Percentiles rank a stretch among this genome's conserved stretches.
phyloP scores from a whole-genome alignment of 2,113 vertebrate species.

The Hippoglossus stenolepis region DNA sequence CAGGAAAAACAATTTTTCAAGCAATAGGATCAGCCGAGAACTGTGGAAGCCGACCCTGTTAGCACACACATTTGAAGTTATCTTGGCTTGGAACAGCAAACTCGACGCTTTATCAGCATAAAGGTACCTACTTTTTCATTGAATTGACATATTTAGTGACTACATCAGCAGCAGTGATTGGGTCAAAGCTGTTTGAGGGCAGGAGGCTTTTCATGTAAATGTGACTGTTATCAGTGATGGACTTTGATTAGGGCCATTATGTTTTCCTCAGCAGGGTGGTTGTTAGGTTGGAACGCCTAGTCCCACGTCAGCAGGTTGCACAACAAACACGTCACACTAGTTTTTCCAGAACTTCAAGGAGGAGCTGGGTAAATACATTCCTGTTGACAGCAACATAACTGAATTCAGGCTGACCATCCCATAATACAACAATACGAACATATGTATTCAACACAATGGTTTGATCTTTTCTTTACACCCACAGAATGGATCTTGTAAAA shows the following conservation, averaged over 20 bases:
- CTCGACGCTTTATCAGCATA: not conserved
- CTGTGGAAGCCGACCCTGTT: not conserved
- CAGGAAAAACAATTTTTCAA: constrained; percentile 31
- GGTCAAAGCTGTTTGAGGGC: not conserved
- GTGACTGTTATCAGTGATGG: constrained; percentile 22
- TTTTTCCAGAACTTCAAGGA: constrained; percentile 27
- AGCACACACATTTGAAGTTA: constrained; percentile 6
- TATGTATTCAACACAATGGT: not conserved
- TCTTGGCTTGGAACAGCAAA: not conserved
- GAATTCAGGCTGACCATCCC: not conserved
- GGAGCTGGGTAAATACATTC: constrained; percentile 12
- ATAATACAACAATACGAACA: not conserved
- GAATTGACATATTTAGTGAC: not conserved
- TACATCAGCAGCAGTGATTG: not conserved
- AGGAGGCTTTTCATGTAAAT: constrained; percentile 27
- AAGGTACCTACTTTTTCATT: not conserved
- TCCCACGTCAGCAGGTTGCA: constrained; percentile 62
- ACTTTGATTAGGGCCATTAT: constrained; percentile 31
- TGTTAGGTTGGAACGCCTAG: not conserved
- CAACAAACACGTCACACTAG: constrained; percentile 40
- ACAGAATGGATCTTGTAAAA: constrained; percentile 88
- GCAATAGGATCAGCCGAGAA: not conserved
- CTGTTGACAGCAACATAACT: not conserved
- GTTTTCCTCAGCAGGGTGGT: constrained; percentile 6
- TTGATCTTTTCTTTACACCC: constrained; percentile 24